phyloP scores from a whole-genome alignment of 2,797 vertebrate genomes.

The Scolopax rusticola region DNA sequence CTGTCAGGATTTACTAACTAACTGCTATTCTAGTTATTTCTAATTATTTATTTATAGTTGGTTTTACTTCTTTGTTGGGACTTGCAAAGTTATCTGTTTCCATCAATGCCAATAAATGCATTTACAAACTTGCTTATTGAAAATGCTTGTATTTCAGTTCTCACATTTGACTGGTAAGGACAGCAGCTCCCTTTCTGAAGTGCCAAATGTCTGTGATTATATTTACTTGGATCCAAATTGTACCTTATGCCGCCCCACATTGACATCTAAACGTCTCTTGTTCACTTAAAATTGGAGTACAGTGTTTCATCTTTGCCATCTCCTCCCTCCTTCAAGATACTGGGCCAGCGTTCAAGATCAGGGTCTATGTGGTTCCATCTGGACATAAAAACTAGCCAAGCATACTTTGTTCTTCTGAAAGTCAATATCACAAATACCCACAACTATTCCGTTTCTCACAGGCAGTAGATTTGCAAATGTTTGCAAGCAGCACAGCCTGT shows the following conservation, averaged over 20 bases:
- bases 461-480: background rate
- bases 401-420: background rate
- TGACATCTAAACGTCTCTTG: background rate
- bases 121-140: background rate
- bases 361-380: slow-evolving; percentile 21
- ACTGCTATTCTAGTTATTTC: background rate
- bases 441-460: background rate
- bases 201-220: background rate
- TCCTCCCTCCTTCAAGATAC: background rate
- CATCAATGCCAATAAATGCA: background rate
- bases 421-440: background rate
- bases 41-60: background rate
- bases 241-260: background rate
- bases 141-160: background rate
- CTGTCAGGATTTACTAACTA: background rate
- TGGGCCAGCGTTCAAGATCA: background rate
- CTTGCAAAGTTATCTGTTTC: background rate
- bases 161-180: background rate
- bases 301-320: background rate
- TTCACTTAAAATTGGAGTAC: background rate
- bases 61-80: background rate
- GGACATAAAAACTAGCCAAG: slow-evolving; percentile 19
- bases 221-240: background rate
- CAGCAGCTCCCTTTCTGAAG: background rate
- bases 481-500: background rate